A percentile compares a stretch with the other conserved stretches of the same genome.
Evolutionary conservation across 1,140 invertebrate genomes (phyloP).

Genomic region (Araneus ventricosus): DNA sequence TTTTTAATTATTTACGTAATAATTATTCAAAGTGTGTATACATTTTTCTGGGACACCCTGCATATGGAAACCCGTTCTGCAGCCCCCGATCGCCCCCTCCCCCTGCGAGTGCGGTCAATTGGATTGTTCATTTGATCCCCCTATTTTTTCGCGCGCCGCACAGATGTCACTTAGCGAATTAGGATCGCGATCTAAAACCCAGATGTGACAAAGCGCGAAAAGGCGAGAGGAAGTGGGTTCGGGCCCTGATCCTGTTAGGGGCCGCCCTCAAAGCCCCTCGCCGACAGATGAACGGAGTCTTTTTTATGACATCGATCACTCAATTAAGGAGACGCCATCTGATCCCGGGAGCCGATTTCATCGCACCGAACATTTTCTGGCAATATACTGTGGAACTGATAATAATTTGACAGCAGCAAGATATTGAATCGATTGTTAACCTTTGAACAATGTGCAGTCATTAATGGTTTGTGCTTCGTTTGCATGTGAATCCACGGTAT

Average conservation of each 20-base stretch:
- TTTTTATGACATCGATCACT: not conserved
- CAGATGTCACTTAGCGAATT: slow-evolving; percentile 68
- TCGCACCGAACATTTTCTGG: too few relatives aligned
- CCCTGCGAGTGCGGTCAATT: slow-evolving; percentile 59
- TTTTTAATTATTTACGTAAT: too few relatives aligned
- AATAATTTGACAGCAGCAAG: too few relatives aligned
- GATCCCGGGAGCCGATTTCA: not conserved
- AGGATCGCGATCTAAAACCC: slow-evolving; percentile 23
- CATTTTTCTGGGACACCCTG: too few relatives aligned
- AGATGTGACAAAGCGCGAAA: slow-evolving; percentile 36
- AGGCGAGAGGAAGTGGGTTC: slow-evolving; percentile 8
- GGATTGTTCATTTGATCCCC: slow-evolving; percentile 65
- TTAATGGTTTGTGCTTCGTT: too few relatives aligned
- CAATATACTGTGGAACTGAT: too few relatives aligned
- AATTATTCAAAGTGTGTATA: too few relatives aligned
- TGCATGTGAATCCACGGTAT: too few relatives aligned
- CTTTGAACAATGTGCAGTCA: too few relatives aligned
- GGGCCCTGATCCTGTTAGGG: slow-evolving; percentile 52
- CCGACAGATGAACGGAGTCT: not conserved
- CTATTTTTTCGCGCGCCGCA: not conserved
- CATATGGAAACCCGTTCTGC: too few relatives aligned
- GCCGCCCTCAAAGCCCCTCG: not conserved
- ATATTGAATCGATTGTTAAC: too few relatives aligned
- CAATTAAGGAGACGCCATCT: not conserved
- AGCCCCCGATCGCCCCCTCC: not conserved